phyloP scores from a whole-genome alignment of 2,797 vertebrate species.

The Neopelma chrysocephalum region DNA sequence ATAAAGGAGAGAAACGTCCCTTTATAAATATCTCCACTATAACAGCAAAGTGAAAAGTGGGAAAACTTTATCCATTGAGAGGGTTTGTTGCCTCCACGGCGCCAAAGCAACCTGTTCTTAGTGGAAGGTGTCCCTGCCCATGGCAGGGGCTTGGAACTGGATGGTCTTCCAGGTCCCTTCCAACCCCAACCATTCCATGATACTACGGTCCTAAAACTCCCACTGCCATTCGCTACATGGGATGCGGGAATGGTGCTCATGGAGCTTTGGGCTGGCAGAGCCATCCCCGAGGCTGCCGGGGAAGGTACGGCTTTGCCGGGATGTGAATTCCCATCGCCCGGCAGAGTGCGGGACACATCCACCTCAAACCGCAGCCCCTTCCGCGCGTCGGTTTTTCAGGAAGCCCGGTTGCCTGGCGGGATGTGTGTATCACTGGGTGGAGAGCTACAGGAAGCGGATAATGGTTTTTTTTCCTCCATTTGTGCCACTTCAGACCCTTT shows the following conservation, averaged over 20 bases:
- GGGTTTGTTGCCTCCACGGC: accelerated
- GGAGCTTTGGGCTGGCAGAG: not conserved
- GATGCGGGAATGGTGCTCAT: accelerated
- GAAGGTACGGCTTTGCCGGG: not conserved
- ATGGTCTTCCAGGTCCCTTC: not conserved
- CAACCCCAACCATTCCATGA: not conserved
- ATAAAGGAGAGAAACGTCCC: not conserved
- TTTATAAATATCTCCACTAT: not conserved
- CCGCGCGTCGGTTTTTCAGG: not conserved
- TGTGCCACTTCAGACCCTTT: not conserved
- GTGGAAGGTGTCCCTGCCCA: not conserved
- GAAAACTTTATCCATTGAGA: too few relatives aligned
- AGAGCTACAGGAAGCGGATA: conserved; percentile 42
- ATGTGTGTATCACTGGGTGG: conserved; percentile 49
- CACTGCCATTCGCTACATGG: accelerated
- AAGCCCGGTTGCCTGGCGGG: conserved; percentile 14
- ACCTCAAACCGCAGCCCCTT: not conserved
- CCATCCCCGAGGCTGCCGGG: accelerated
- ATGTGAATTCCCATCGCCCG: not conserved
- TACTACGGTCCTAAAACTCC: not conserved
- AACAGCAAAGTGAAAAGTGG: not conserved
- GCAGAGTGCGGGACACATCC: not conserved
- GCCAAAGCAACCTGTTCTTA: not conserved
- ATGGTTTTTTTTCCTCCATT: not conserved
- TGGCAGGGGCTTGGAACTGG: not conserved